Conservation (phyloP, 2,888 invertebrate species). For the Xanthorhoe spadicearia region DNA sequence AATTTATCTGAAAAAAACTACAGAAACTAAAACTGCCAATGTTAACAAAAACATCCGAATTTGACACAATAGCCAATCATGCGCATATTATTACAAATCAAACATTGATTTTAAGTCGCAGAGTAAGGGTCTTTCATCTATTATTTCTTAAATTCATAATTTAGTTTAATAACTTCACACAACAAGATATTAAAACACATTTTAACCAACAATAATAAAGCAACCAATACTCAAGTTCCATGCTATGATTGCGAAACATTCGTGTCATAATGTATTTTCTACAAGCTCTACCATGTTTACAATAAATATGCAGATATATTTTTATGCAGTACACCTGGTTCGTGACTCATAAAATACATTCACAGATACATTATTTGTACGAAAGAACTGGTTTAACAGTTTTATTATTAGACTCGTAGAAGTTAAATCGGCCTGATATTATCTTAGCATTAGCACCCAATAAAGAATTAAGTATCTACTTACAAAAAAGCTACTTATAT, state of each 20-base stretch:
- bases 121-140: no score
- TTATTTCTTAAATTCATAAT: no score
- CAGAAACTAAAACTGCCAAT: no score
- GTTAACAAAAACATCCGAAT: no score
- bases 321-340: constrained; percentile 25
- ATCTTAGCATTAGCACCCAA: no score
- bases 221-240: background rate
- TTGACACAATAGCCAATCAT: no score
- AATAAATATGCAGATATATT: constrained; percentile 16
- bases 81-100: no score
- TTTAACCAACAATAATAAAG: constrained; percentile 9
- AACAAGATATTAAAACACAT: background rate
- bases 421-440: background rate
- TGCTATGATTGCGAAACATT: constrained; percentile 13
- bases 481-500: no score
- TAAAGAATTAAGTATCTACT: no score
- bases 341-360: constrained; percentile 21
- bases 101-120: no score
- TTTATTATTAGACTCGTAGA: background rate
- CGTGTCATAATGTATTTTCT: constrained; percentile 1
- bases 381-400: background rate
- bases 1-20: no score
- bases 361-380: background rate
- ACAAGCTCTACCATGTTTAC: constrained; percentile 11
- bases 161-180: no score